Percentiles rank a stretch among this genome's conserved stretches.
These are phyloP conservation scores for Notospermus geniculatus DNA, from an alignment of 1,140 invertebrate species.

Conservation along the genomic window DNA sequence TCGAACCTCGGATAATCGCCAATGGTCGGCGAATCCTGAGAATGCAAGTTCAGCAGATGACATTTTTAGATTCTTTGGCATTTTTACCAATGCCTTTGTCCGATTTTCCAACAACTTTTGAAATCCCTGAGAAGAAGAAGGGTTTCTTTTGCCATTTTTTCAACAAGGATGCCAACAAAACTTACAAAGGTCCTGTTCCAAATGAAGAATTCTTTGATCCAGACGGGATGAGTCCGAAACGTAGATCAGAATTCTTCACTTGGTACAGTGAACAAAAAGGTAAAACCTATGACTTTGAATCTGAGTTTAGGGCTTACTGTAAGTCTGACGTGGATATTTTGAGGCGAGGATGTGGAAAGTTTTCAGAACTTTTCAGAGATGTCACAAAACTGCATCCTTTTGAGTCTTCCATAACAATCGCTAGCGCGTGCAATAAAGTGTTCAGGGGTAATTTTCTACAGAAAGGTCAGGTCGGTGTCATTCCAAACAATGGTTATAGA, in stretches of 20 bases:
- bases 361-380: constrained; percentile 13
- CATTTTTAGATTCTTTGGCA: constrained; percentile 21
- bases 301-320: constrained; percentile 21
- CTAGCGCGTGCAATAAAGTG: background rate
- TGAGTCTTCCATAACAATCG: background rate
- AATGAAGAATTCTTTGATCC: constrained; percentile 11
- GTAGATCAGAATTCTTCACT: constrained; percentile 12
- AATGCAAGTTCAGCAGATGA: constrained; percentile 1
- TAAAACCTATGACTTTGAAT: constrained; percentile 21
- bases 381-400: background rate
- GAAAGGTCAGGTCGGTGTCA: background rate
- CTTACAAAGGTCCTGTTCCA: constrained; percentile 16
- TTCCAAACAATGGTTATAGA: background rate
- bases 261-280: constrained; percentile 17
- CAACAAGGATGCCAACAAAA: constrained; percentile 16
- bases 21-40: background rate
- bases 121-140: constrained; percentile 19
- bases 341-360: constrained; percentile 18
- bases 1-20: background rate
- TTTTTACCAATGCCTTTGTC: constrained; percentile 26
- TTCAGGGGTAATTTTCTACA: constrained; percentile 3
- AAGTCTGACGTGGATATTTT: constrained; percentile 23
- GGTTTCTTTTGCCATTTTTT: constrained; percentile 29
- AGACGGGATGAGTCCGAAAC: constrained; percentile 12
- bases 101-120: constrained; percentile 20